Percentiles rank a stretch among this genome's conserved stretches.
Evolutionary conservation across 1,140 invertebrate species (phyloP).

Genomic region (Brachionus koreanus): DNA sequence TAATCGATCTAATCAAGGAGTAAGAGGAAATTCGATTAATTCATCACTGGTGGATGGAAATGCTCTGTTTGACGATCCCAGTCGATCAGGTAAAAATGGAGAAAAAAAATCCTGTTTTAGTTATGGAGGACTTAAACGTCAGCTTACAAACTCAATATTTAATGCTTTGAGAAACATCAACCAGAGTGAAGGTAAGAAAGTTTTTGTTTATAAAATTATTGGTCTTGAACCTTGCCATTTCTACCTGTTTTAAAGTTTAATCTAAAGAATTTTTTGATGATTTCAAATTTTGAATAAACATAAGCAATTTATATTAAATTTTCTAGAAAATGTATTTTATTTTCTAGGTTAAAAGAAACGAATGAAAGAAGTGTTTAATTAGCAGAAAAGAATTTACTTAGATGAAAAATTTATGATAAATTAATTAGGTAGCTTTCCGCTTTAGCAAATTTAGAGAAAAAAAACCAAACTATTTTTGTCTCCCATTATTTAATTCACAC

Average conservation of each 20-base stretch:
- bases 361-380: too few relatives aligned
- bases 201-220: not conserved
- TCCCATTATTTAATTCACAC: too few relatives aligned
- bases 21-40: not conserved
- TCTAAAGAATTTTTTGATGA: too few relatives aligned
- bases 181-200: not conserved
- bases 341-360: too few relatives aligned
- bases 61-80: not conserved
- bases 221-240: not conserved
- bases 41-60: not conserved
- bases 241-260: not conserved
- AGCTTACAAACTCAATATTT: not conserved
- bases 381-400: too few relatives aligned
- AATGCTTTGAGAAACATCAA: slow-evolving; percentile 20
- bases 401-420: too few relatives aligned
- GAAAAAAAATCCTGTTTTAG: slow-evolving; percentile 12
- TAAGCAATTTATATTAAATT: too few relatives aligned
- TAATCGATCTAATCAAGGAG: not conserved
- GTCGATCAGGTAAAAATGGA: not conserved
- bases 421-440: too few relatives aligned
- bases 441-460: too few relatives aligned
- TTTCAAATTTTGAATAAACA: too few relatives aligned
- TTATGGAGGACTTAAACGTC: not conserved
- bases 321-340: too few relatives aligned
- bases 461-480: too few relatives aligned